A percentile compares a stretch with the other conserved stretches of the same genome.
These are phyloP conservation scores for Chelonoidis abingdonii DNA, from an alignment of 2,113 vertebrate genomes.

Conservation along the genomic window DNA sequence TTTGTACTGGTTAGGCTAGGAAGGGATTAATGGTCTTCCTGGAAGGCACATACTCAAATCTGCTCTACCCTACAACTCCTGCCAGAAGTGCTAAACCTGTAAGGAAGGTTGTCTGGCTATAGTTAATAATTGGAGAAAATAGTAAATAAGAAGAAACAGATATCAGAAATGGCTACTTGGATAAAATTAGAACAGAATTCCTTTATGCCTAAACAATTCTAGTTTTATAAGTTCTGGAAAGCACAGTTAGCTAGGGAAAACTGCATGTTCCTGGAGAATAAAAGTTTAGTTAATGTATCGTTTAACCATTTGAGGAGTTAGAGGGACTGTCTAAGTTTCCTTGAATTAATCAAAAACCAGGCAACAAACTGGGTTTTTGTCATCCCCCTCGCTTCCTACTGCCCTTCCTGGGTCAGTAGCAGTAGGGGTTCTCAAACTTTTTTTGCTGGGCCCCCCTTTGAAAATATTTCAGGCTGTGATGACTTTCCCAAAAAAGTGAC, in stretches of 20 bases:
- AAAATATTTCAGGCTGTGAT: background rate
- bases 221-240: background rate
- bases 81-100: background rate
- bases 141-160: background rate
- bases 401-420: too few species aligned
- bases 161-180: background rate
- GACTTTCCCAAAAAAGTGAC: background rate
- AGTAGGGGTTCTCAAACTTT: background rate
- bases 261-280: background rate
- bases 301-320: background rate
- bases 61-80: background rate
- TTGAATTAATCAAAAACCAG: background rate
- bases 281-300: background rate
- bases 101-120: background rate
- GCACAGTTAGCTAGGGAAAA: background rate
- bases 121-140: background rate
- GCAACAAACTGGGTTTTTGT: background rate
- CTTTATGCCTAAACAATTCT: background rate
- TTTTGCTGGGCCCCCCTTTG: background rate
- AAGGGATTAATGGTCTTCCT: background rate
- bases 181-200: background rate
- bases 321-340: background rate
- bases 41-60: background rate
- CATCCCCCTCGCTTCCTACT: too few species aligned
- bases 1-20: background rate